These are phyloP conservation scores for Zaprionus obscuricornis DNA, from an alignment of 2,888 invertebrate genomes.

Conservation along the genomic window DNA sequence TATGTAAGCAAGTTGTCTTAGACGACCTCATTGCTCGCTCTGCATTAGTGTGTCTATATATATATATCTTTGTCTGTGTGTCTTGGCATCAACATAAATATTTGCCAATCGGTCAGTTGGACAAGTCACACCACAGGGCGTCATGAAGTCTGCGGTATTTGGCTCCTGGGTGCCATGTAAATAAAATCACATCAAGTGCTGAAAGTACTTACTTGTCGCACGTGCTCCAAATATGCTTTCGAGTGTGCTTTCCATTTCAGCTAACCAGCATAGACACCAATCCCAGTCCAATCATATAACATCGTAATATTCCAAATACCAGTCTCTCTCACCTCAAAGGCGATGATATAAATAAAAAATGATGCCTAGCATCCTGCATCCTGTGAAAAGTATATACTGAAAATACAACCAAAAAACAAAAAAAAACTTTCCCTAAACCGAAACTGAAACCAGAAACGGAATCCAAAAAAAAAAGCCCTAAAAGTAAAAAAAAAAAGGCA, in stretches of 20 bases:
- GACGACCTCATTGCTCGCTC: conserved; percentile 38
- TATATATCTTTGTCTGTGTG: too few relatives aligned
- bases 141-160: conserved; percentile 46
- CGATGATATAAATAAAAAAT: conserved; percentile 70
- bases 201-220: conserved; percentile 53
- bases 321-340: conserved; percentile 32
- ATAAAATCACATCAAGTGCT: conserved; percentile 70
- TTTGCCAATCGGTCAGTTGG: conserved; percentile 50
- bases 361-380: conserved; percentile 43
- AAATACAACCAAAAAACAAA: too few relatives aligned
- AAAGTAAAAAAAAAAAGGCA: conserved; percentile 7
- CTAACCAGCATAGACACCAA: conserved; percentile 29
- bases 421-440: too few relatives aligned
- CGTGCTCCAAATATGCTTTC: conserved; percentile 72
- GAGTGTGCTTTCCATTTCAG: conserved; percentile 75
- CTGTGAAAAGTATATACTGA: too few relatives aligned
- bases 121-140: conserved; percentile 29
- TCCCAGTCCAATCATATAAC: conserved; percentile 8
- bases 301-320: too few relatives aligned
- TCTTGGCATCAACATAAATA: conserved; percentile 55
- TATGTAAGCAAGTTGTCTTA: too few relatives aligned
- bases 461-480: conserved; percentile 10
- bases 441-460: too few relatives aligned
- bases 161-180: conserved; percentile 48
- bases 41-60: conserved; percentile 28